Conservation (phyloP, 2,888 invertebrate species). For the Cerastis leucographa region DNA sequence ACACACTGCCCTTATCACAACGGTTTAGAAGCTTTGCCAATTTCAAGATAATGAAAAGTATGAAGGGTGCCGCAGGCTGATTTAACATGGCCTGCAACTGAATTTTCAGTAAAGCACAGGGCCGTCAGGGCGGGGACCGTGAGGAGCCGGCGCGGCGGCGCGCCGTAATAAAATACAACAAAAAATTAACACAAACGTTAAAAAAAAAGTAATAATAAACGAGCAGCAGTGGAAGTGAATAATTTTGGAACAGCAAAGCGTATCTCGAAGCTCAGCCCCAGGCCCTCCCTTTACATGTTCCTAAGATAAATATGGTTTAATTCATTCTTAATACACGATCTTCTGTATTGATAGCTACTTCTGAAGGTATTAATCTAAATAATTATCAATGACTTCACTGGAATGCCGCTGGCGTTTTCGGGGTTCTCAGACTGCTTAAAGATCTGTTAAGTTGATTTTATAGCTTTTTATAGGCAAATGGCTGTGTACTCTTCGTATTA, state of each 20-base stretch:
- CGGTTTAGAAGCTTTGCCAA: not conserved
- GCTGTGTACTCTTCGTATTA: not conserved
- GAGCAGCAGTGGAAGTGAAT: constrained; percentile 28
- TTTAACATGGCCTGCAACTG: not conserved
- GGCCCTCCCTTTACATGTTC: constrained; percentile 52
- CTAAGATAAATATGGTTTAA: constrained; percentile 32
- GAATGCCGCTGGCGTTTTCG: constrained; percentile 6
- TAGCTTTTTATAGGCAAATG: not conserved
- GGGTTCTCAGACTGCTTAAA: not conserved
- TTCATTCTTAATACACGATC: constrained; percentile 32
- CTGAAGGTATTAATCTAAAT: constrained; percentile 31
- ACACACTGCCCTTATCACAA: not conserved
- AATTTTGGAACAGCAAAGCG: constrained; percentile 35
- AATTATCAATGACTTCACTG: constrained; percentile 27
- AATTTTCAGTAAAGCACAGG: constrained; percentile 16
- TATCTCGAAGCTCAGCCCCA: constrained; percentile 21
- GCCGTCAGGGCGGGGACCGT: constrained; percentile 25
- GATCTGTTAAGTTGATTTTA: not conserved
- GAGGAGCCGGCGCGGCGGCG: no score
- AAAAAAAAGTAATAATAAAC: constrained; percentile 33
- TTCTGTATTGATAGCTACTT: constrained; percentile 25
- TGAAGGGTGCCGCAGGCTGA: not conserved
- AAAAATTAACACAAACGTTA: constrained; percentile 9
- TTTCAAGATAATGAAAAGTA: not conserved
- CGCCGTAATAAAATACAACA: constrained; percentile 27